Evolutionary conservation across 2,888 invertebrate species (phyloP), one percentile per base, ranked within the genome.

Genomic region (Nephrotoma guestfalica): DNA sequence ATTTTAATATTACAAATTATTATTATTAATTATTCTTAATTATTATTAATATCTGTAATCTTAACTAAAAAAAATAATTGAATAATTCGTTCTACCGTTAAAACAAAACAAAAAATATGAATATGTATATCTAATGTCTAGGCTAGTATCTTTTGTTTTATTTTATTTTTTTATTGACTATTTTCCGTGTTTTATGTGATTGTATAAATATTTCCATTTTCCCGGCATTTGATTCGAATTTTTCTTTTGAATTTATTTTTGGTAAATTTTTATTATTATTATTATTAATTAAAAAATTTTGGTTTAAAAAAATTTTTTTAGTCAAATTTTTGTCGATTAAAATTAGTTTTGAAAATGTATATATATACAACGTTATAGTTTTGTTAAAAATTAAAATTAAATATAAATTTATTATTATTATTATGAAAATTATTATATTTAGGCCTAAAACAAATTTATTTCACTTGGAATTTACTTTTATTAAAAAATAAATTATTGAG

Each of bases 1-100:
- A 84, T 84, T 84, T 71, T 84, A 84, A 84, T 84, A 84, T 42
- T 84, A 84, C 71, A 71, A 84, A 84, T 41, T 84, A 84, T 84
- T 84, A 84, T 84, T 41, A 84, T 84, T 84, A 84, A 84, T 41
- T 83, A 41, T 83, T 41, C 41, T 83, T 83, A 41, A 83, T 83
- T 84, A 41, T 84, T 84, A 42, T 84, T 84, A 6, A 41, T 84
- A 84, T 84, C 41, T 84, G 84, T 84, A 84, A 84, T 84, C 41
- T 84, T 84, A 84, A 84, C 41, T 42, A 84, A 41, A 84, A 84
- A 84, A 41, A 47, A 47, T 47, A 71, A 71, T 71, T 71, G 30
- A 71, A 71, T 51, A 51, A 51, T 51, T 51, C 51, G 51, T 71
- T 71, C 71, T 71, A 71, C 71, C 71, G 30, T 71, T 71, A 84